Evolutionary conservation across 2,888 invertebrate genomes (phyloP).

Genomic region (Phoenoteleia sp.): DNA sequence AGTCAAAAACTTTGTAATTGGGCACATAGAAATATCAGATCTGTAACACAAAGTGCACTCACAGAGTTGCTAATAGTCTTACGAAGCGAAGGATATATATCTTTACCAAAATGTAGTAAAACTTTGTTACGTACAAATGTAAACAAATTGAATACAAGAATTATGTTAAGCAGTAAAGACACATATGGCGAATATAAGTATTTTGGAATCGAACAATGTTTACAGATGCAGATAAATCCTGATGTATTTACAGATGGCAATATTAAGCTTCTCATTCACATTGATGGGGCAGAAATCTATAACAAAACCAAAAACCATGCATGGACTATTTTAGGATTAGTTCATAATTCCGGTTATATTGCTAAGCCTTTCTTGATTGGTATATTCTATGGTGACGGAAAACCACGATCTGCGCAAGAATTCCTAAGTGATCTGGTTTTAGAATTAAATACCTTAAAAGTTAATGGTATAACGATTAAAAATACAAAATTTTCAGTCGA

Average conservation of each 20-base stretch:
- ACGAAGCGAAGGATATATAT: slow-evolving; percentile 27
- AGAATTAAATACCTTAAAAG: background rate
- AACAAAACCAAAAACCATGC: background rate
- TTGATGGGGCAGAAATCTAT: background rate
- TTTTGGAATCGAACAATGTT: background rate
- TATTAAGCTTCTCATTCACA: background rate
- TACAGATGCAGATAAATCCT: background rate
- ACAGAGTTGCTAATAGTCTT: slow-evolving; percentile 11
- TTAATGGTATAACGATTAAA: background rate
- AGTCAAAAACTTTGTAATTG: slow-evolving; percentile 19
- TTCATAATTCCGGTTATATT: background rate
- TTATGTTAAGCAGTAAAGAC: background rate
- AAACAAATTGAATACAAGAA: background rate
- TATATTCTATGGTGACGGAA: background rate
- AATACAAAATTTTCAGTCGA: background rate
- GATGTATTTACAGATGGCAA: background rate
- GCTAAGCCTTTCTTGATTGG: background rate
- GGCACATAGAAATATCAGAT: slow-evolving; percentile 11
- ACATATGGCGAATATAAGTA: background rate
- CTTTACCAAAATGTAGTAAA: slow-evolving; percentile 30
- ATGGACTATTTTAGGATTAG: slow-evolving; percentile 8
- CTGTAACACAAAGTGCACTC: background rate
- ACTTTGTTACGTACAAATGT: slow-evolving; percentile 19
- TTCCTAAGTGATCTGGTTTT: background rate
- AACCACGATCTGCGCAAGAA: background rate